These are phyloP conservation scores for Grammomys surdaster DNA, from an alignment of 2,113 vertebrate genomes.

Conservation along the genomic window DNA sequence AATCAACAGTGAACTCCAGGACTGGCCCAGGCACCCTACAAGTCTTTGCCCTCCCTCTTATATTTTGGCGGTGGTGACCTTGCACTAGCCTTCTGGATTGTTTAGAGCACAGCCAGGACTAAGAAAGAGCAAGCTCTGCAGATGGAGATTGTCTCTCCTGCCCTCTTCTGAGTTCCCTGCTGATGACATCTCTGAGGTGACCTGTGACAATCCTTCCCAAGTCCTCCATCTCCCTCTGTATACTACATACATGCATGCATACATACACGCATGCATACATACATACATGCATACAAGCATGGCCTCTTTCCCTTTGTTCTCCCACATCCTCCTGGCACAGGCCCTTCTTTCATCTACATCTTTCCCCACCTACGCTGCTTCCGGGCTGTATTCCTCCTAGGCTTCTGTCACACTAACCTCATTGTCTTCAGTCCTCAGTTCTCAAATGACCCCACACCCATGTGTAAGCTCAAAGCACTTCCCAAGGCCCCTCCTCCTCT, in stretches of 20 bases:
- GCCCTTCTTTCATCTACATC: background rate
- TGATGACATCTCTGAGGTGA: background rate
- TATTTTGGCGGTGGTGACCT: background rate
- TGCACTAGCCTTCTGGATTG: background rate
- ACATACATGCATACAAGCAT: background rate
- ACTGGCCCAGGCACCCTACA: background rate
- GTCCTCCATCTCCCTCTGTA: background rate
- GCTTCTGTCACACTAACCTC: slow-evolving; percentile 54
- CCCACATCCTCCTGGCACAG: background rate
- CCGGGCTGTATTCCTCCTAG: background rate
- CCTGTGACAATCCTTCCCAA: background rate
- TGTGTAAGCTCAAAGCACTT: background rate
- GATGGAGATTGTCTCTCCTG: background rate
- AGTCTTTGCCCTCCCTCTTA: background rate
- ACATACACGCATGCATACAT: too few relatives aligned
- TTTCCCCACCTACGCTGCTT: background rate
- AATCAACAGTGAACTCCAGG: background rate
- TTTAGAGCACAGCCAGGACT: background rate
- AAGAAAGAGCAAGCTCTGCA: background rate
- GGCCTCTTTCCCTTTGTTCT: background rate
- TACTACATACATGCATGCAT: background rate
- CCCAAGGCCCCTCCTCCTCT: background rate
- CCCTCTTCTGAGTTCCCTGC: background rate
- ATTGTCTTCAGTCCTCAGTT: slow-evolving; percentile 55
- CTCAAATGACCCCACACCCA: background rate